These are phyloP conservation scores for Peromyscus californicus DNA, from an alignment of 2,113 vertebrate genomes.

Conservation along the genomic window DNA sequence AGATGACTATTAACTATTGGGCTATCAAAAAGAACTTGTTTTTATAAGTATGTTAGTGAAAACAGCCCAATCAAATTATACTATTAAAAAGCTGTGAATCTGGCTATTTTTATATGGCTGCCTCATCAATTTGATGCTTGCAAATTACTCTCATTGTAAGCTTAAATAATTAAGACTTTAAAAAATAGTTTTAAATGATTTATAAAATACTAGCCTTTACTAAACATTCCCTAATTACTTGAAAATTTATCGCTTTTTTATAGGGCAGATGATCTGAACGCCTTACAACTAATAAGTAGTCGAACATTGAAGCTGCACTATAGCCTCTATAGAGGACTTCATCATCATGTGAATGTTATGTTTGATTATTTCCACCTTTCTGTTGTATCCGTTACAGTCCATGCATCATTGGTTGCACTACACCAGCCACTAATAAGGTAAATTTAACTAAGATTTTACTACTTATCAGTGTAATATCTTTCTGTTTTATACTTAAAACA, in stretches of 20 bases:
- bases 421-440: constrained; percentile 99
- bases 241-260: constrained; percentile 66
- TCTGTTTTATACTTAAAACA: constrained; percentile 46
- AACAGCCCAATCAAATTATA: not conserved
- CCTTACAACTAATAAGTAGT: constrained; percentile 97
- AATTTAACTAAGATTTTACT: constrained; percentile 47
- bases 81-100: constrained; percentile 27
- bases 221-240: constrained; percentile 28
- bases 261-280: constrained; percentile 94
- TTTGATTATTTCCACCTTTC: constrained; percentile 99
- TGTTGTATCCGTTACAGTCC: constrained; percentile 95
- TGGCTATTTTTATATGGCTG: constrained; percentile 27
- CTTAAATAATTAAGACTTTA: constrained; percentile 45
- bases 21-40: constrained; percentile 5
- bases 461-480: not conserved
- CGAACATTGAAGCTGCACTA: constrained; percentile 98
- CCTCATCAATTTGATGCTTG: constrained; percentile 41
- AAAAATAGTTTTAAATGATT: constrained; percentile 42
- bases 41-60: constrained; percentile 20
- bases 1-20: not conserved
- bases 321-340: constrained; percentile 96
- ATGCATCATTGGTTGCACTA: constrained; percentile 97
- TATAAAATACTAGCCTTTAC: constrained; percentile 27
- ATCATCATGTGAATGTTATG: constrained; percentile 99
- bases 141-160: constrained; percentile 57